Percentiles rank a stretch among this genome's conserved stretches.
Evolutionary conservation across 2,888 invertebrate genomes (phyloP).

Genomic region (Pasiphila rectangulata): DNA sequence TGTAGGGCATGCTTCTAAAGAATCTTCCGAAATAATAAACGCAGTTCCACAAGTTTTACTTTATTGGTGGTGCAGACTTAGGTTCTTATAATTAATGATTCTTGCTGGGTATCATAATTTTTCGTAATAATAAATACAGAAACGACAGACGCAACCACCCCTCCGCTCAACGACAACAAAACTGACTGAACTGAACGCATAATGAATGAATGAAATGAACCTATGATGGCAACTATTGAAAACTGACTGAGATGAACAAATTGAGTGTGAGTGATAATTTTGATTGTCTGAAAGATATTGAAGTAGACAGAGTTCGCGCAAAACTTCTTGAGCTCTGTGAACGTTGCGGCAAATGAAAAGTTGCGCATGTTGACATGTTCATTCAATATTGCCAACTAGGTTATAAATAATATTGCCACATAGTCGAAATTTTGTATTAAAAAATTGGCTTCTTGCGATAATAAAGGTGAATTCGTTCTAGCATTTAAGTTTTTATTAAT

Average conservation of each 20-base stretch:
- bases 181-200: slow-evolving; percentile 18
- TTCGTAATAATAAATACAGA: slow-evolving; percentile 4
- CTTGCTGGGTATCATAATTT: not conserved
- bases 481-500: no score
- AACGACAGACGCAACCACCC: not conserved
- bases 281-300: not conserved
- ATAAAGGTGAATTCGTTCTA: no score
- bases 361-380: no score
- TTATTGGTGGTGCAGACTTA: not conserved
- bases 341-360: no score
- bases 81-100: slow-evolving; percentile 3
- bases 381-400: no score
- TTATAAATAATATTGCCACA: no score
- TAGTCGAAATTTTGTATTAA: no score
- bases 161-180: slow-evolving; percentile 8
- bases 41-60: slow-evolving; percentile 1
- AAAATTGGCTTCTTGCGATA: no score
- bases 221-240: no score
- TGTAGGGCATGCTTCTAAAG: slow-evolving; percentile 53
- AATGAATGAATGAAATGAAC: slow-evolving; percentile 22
- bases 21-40: not conserved
- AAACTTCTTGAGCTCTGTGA: no score
- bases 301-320: no score
- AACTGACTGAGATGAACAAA: slow-evolving; percentile 23
- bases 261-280: not conserved